A percentile compares a stretch with the other conserved stretches of the same genome.
phyloP scores from a whole-genome alignment of 37 sponge, comb jelly and placozoan species.

The Diacarnus erythraeanus region DNA sequence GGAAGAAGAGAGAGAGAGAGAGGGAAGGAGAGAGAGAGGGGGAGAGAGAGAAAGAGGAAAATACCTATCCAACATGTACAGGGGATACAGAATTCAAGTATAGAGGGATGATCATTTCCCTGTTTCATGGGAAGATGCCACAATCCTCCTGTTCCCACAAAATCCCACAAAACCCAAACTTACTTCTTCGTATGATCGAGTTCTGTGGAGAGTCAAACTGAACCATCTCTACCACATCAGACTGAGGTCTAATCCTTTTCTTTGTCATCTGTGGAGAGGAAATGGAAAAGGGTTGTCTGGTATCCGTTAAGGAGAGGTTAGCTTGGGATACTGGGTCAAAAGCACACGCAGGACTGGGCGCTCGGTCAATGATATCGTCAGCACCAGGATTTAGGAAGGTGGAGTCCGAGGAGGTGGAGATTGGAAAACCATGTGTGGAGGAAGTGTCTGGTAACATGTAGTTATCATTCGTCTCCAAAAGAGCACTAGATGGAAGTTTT shows the following conservation, averaged over 20 bases:
- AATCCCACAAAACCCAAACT: too few relatives aligned
- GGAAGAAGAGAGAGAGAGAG: neutral
- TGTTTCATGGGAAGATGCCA: too few relatives aligned
- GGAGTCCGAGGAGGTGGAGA: neutral
- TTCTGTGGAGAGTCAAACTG: neutral
- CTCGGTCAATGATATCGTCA: neutral
- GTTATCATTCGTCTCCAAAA: neutral
- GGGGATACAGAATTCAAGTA: too few relatives aligned
- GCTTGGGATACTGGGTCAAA: neutral
- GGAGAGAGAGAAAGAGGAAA: neutral
- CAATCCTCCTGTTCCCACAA: too few relatives aligned
- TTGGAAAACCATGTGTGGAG: neutral
- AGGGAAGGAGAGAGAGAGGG: neutral
- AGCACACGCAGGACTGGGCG: neutral
- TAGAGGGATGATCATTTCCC: too few relatives aligned
- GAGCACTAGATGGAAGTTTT: neutral
- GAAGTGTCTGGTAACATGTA: neutral
- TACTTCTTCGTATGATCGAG: constrained; percentile 20
- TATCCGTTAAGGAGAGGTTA: neutral
- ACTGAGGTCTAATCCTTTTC: constrained; percentile 14
- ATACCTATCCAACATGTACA: too few relatives aligned
- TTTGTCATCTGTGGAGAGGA: constrained; percentile 3
- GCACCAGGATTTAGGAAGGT: neutral
- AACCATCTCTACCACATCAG: neutral
- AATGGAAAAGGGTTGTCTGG: neutral